phyloP scores from a whole-genome alignment of 2,113 vertebrate genomes.

The Stigmatopora argus region DNA sequence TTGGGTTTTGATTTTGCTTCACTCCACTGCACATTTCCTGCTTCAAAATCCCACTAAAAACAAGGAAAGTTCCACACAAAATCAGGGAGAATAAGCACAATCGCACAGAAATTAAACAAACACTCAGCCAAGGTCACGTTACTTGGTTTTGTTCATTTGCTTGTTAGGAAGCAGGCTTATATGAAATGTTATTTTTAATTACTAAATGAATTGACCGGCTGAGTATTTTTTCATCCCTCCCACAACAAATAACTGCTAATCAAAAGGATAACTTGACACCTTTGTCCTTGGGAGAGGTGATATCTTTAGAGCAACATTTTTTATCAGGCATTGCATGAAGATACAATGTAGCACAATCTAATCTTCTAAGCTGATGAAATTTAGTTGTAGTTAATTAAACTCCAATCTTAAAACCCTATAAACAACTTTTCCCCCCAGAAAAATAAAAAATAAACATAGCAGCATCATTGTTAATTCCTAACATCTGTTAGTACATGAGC shows the following conservation, averaged over 20 bases:
- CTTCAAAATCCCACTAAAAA: slow-evolving; percentile 74
- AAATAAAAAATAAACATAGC: neutral
- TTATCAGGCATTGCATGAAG: too few relatives aligned
- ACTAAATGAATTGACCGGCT: neutral
- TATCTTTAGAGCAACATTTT: too few relatives aligned
- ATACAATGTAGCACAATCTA: too few relatives aligned
- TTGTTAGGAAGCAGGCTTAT: too few relatives aligned
- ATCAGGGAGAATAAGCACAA: neutral
- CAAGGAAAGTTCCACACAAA: slow-evolving; percentile 19
- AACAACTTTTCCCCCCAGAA: neutral
- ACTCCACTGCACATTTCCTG: slow-evolving; percentile 55
- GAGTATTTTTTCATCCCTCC: neutral
- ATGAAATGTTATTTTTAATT: too few relatives aligned
- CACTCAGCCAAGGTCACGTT: neutral
- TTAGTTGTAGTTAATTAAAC: too few relatives aligned
- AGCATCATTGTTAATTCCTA: too few relatives aligned
- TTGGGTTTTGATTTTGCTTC: slow-evolving; percentile 24
- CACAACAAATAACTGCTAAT: too few relatives aligned
- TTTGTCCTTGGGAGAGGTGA: too few relatives aligned
- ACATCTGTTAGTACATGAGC: too few relatives aligned
- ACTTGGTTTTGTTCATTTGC: neutral
- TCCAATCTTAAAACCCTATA: neutral
- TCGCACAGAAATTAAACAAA: neutral
- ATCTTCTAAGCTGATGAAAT: too few relatives aligned
- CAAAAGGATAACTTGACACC: too few relatives aligned